These are phyloP conservation scores for Xenopus tropicalis DNA, from an alignment of 2,113 vertebrate species.

Conservation along the genomic window UCB_Xtro_10.0 CM004444.2:146571501-146572000, in stretches of 20 bases:
- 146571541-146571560: conserved; percentile 28
- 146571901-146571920: too few relatives aligned
- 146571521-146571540: conserved; percentile 15
- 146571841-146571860: neutral
- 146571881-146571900: neutral
- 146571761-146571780: conserved; percentile 40
- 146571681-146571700: conserved; percentile 23
- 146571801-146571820: conserved; percentile 39
- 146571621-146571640: conserved; percentile 23
- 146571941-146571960: neutral
- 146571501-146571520: conserved; percentile 5
- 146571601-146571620: conserved; percentile 25
- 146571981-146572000: too few relatives aligned
- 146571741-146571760: conserved; percentile 44
- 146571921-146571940: too few relatives aligned
- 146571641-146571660: conserved; percentile 18
- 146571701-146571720: conserved; percentile 43
- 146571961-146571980: neutral
- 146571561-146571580: neutral
- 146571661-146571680: conserved; percentile 19
- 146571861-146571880: neutral
- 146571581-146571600: too few relatives aligned
- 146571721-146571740: conserved; percentile 40
- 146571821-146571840: conserved; percentile 35
- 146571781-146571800: conserved; percentile 27